Evolutionary conservation across 2,888 invertebrate genomes (phyloP).

Genomic region (Archips xylosteana): DNA sequence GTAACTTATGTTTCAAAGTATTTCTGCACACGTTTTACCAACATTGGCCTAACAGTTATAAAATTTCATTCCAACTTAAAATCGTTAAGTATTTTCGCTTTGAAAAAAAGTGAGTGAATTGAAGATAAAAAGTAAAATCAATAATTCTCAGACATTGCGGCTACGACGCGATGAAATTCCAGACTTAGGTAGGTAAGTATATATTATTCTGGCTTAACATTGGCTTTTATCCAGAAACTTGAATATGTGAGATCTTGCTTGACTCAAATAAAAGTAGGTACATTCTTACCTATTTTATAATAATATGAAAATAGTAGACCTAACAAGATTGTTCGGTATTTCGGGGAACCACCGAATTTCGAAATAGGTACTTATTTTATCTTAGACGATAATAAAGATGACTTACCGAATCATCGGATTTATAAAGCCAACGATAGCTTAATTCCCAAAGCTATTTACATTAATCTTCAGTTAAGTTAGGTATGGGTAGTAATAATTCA

Average conservation of each 20-base stretch:
- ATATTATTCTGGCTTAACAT: background rate
- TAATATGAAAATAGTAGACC: background rate
- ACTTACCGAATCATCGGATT: background rate
- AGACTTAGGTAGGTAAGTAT: slow-evolving; percentile 9
- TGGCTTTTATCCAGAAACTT: slow-evolving; percentile 13
- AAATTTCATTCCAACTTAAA: no score
- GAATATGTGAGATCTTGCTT: slow-evolving; percentile 1
- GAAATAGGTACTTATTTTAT: background rate
- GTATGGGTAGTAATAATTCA: background rate
- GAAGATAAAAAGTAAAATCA: background rate
- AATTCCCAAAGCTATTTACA: slow-evolving; percentile 1
- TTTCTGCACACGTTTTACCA: no score
- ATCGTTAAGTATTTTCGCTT: no score
- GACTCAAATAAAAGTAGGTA: background rate
- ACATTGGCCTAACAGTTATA: no score
- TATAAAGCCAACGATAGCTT: background rate
- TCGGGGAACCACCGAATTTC: background rate
- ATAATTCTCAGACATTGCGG: slow-evolving; percentile 2
- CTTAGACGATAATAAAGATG: background rate
- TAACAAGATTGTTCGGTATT: background rate
- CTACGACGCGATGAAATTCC: slow-evolving; percentile 11
- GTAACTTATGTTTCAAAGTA: no score
- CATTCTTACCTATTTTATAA: background rate
- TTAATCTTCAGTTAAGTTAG: background rate
- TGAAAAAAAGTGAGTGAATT: no score